phyloP scores from a whole-genome alignment of 2,888 invertebrate genomes.

The Epirrhoe alternata region DNA sequence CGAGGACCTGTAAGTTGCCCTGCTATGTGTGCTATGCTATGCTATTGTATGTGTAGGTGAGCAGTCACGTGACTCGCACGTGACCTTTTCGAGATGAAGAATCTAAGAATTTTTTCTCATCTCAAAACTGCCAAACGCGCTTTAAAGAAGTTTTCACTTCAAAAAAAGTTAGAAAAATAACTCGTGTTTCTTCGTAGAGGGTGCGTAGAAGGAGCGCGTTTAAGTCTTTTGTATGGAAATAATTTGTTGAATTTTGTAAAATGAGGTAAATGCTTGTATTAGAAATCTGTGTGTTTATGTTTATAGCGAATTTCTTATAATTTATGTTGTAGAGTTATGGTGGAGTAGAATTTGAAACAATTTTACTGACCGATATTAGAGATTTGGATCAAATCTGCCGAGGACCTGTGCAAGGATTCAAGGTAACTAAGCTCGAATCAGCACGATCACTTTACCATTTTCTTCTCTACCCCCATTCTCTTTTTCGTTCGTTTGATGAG shows the following conservation, averaged over 20 bases:
- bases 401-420: slow-evolving; percentile 88
- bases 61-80: no score
- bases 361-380: slow-evolving; percentile 70
- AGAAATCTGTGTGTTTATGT: not conserved
- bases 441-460: not conserved
- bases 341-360: slow-evolving; percentile 73
- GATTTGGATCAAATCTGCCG: slow-evolving; percentile 87
- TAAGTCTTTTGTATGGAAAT: not conserved
- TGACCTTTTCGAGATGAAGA: no score
- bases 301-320: not conserved
- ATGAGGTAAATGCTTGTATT: no score
- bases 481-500: no score
- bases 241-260: not conserved
- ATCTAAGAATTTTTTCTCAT: no score
- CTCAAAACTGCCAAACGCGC: no score
- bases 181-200: not conserved
- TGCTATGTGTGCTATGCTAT: no score
- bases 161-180: not conserved
- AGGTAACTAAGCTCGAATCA: no score
- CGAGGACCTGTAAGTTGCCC: slow-evolving; percentile 75
- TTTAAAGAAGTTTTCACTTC: no score
- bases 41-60: no score
- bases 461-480: no score
- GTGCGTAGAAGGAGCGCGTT: not conserved
- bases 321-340: slow-evolving; percentile 56